A percentile compares a stretch with the other conserved stretches of the same genome.
Evolutionary conservation across 2,888 invertebrate genomes (phyloP).

Genomic region (Amiota mariae): DNA sequence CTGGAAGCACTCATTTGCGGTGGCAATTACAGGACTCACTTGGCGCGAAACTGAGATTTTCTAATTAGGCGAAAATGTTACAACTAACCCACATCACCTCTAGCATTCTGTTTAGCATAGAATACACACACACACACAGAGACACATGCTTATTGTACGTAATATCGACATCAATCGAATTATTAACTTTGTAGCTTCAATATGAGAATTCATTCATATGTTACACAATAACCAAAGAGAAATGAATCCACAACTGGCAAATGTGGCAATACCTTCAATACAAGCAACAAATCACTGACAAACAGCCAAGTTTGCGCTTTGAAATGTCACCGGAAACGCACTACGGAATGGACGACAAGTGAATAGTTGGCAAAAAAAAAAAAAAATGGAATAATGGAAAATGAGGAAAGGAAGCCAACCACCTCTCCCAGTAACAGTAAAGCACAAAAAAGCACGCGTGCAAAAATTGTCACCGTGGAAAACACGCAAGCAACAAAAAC

Average conservation of each 20-base stretch:
- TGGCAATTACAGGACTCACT: constrained; percentile 8
- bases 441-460: constrained; percentile 3
- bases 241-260: neutral
- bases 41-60: constrained; percentile 54
- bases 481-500: neutral
- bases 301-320: constrained; percentile 17
- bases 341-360: too few species aligned
- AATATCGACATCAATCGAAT: neutral
- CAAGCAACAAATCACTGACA: constrained; percentile 20
- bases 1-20: neutral
- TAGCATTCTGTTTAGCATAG: too few species aligned
- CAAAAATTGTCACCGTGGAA: neutral
- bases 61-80: constrained; percentile 57
- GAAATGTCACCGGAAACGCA: constrained; percentile 24
- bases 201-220: neutral
- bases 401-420: neutral
- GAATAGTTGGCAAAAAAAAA: neutral
- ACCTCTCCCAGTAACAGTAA: neutral
- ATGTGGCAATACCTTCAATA: neutral
- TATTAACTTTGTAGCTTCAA: neutral
- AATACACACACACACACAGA: too few species aligned
- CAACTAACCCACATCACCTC: constrained; percentile 24
- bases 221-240: neutral
- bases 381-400: neutral
- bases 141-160: too few species aligned